Percentiles rank a stretch among this genome's conserved stretches.
phyloP scores from a whole-genome alignment of 2,888 invertebrate genomes.

The Idaea straminata region DNA sequence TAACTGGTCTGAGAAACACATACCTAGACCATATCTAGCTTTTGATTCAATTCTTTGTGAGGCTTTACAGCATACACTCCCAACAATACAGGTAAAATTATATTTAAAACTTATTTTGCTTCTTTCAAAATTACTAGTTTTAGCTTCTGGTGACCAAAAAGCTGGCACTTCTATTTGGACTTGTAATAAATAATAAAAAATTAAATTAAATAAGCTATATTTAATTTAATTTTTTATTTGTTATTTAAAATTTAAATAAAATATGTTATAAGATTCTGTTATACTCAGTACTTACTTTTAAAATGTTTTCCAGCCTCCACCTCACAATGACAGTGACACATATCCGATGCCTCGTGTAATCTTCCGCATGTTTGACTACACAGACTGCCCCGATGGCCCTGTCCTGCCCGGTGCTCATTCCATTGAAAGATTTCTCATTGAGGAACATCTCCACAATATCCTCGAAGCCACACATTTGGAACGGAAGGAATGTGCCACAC shows the following conservation, averaged over 20 bases:
- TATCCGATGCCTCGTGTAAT: constrained; percentile 98
- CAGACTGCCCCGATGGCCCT: constrained; percentile 97
- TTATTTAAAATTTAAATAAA: too few species aligned
- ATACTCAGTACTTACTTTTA: neutral
- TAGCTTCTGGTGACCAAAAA: too few species aligned
- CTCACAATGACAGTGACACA: constrained; percentile 92
- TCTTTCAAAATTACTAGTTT: too few species aligned
- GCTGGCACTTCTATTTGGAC: too few species aligned
- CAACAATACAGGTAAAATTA: constrained; percentile 82
- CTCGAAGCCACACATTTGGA: constrained; percentile 93
- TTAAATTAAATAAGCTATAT: too few species aligned
- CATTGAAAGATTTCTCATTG: constrained; percentile 98
- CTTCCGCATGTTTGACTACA: constrained; percentile 98
- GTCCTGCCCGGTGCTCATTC: constrained; percentile 97
- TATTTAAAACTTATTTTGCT: neutral
- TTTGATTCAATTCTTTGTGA: constrained; percentile 97
- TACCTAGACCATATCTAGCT: constrained; percentile 95
- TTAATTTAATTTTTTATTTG: too few species aligned
- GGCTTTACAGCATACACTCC: constrained; percentile 97
- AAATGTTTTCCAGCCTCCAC: constrained; percentile 84
- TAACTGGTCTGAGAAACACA: constrained; percentile 98
- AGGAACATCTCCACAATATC: constrained; percentile 97
- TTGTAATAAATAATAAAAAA: too few species aligned
- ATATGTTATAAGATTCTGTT: constrained; percentile 3
- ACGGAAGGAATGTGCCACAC: constrained; percentile 96